Percentiles rank a stretch among this genome's conserved stretches.
Evolutionary conservation across 2,888 invertebrate genomes (phyloP).

Genomic region (Incurvaria masculella): DNA sequence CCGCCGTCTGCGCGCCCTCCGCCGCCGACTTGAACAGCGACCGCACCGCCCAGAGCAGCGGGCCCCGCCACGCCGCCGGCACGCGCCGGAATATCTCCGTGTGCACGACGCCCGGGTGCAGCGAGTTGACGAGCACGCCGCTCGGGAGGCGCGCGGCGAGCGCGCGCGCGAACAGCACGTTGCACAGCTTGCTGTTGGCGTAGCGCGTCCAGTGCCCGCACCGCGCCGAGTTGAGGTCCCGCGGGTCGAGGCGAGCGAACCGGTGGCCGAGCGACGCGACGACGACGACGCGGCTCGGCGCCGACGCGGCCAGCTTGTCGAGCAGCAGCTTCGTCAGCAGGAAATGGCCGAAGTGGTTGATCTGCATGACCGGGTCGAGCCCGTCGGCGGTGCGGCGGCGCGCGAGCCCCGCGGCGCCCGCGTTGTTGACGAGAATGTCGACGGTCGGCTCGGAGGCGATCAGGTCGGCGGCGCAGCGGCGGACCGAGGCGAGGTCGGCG

Average conservation of each 20-base stretch:
- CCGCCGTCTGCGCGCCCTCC: slow-evolving; percentile 76
- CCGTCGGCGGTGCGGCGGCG: slow-evolving; percentile 54
- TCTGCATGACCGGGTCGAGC: slow-evolving; percentile 59
- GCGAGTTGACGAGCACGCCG: slow-evolving; percentile 71
- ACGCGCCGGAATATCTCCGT: slow-evolving; percentile 71
- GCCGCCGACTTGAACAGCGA: slow-evolving; percentile 64
- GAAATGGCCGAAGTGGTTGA: slow-evolving; percentile 70
- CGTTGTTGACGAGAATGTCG: slow-evolving; percentile 64
- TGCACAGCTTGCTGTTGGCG: slow-evolving; percentile 37
- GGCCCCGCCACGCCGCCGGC: slow-evolving; percentile 36
- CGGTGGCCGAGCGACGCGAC: slow-evolving; percentile 36
- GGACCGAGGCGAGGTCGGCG: slow-evolving; percentile 45
- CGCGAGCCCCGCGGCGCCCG: slow-evolving; percentile 43
- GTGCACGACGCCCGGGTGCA: slow-evolving; percentile 82
- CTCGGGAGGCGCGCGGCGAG: slow-evolving; percentile 32
- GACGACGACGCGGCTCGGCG: slow-evolving; percentile 40
- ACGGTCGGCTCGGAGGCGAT: slow-evolving; percentile 44
- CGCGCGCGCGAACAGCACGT: slow-evolving; percentile 39
- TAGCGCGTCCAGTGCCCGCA: slow-evolving; percentile 40
- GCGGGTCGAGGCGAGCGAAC: slow-evolving; percentile 45
- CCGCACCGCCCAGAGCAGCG: slow-evolving; percentile 53
- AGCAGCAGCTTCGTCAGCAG: slow-evolving; percentile 65
- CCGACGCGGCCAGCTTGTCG: slow-evolving; percentile 36
- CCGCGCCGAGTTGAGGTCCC: slow-evolving; percentile 21
- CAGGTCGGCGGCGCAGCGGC: slow-evolving; percentile 60